Evolutionary conservation across 2,888 invertebrate genomes (phyloP), one percentile per base, ranked within the genome.

Genomic region (Panzeria rudis): DNA sequence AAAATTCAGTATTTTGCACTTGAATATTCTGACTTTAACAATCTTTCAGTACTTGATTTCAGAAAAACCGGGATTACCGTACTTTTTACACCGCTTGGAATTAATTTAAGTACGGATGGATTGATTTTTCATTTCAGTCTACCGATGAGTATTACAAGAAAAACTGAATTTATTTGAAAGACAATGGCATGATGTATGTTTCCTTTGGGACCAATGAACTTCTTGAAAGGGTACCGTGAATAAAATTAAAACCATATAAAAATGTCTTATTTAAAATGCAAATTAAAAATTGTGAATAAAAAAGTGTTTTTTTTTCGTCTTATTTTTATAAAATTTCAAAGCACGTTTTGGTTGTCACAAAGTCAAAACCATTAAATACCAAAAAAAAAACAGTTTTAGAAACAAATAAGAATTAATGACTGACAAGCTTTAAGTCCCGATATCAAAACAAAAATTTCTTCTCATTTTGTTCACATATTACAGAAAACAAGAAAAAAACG

Each of bases 281-380:
- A 73, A 62, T 62, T 73, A 38, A 62, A 61, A 1, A 38, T 38
- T 35, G 9, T 15, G 2, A 69, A 54, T 7, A 38, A 69, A 23
- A 23, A 54, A 23, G 1, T 6, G n/a, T 20, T 50, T n/a, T 29
- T 47, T 25, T 5, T 15, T 13, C 4, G 9, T n/a, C n/a, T n/a
- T n/a, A 9, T 17, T 13, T 38, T 38, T 35, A n/a, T n/a, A n/a
- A n/a, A n/a, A n/a, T n/a, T 62, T 62, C 32, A 23, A 54, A 61
- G 56, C 83, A 73, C 61, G 73, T 83, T 78, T 83, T 41, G 32
- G 2, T 73, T 83, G 71, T 77, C 71, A 59, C 47, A 25, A 71
- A 71, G 32, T 47, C 29, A 47, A 13, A 52, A 44, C 8, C 6
- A 20, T 52, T 50, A 32, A 47, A 47, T 5, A 3, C 38, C 1